Conservation (phyloP, 2,888 invertebrate genomes). For the Torymus aiolomorphi region DNA sequence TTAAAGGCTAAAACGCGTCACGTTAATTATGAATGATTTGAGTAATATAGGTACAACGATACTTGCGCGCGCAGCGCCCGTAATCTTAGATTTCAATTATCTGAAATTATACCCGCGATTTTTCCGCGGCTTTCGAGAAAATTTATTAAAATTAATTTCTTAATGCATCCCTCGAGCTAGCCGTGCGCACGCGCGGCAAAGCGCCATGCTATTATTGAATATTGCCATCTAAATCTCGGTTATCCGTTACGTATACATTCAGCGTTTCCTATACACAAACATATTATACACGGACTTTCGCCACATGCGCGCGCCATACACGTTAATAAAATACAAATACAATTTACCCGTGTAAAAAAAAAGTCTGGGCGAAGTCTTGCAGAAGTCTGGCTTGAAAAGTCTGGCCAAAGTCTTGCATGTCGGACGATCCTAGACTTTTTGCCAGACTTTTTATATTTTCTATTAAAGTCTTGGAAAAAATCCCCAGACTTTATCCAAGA, state of each 20-base stretch:
- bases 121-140: neutral
- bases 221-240: constrained; percentile 15
- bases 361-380: no score
- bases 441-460: no score
- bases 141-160: constrained; percentile 42
- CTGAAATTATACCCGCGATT: constrained; percentile 21
- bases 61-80: neutral
- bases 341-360: no score
- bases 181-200: no score
- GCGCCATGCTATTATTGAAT: constrained; percentile 2
- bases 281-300: no score
- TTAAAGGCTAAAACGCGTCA: neutral
- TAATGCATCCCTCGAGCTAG: constrained; percentile 9
- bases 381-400: no score
- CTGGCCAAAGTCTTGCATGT: no score
- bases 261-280: neutral
- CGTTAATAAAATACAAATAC: constrained; percentile 33
- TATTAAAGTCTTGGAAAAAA: no score
- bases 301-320: neutral
- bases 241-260: constrained; percentile 11
- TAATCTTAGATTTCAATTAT: constrained; percentile 35
- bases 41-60: neutral
- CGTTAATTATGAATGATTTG: constrained; percentile 7
- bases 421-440: no score
- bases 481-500: no score